These are phyloP conservation scores for Lepus europaeus DNA, from an alignment of 2,113 vertebrate genomes.

Conservation along the genomic window DNA sequence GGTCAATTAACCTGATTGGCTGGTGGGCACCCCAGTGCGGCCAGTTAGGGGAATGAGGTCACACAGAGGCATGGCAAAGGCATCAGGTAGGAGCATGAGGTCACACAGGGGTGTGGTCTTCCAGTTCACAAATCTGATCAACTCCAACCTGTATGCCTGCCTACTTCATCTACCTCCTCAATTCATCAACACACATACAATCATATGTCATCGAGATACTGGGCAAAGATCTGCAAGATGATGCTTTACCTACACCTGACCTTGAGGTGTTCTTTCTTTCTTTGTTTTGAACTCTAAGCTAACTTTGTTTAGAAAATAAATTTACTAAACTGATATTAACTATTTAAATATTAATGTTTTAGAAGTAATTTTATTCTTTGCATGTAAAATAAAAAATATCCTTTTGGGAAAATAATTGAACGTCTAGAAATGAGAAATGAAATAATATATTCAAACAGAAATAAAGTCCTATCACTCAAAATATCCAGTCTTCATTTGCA, in stretches of 20 bases:
- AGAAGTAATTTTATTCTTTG: background rate
- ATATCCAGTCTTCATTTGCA: background rate
- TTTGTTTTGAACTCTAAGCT: background rate
- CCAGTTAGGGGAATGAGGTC: no score
- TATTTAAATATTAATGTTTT: background rate
- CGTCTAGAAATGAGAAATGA: background rate
- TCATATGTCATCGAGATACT: background rate
- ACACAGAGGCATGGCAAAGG: no score
- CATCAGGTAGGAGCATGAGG: no score
- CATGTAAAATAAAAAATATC: background rate
- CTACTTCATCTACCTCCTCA: background rate
- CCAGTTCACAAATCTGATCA: no score
- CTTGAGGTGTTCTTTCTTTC: background rate
- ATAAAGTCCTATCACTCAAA: background rate
- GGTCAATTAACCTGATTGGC: no score
- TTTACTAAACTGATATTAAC: background rate
- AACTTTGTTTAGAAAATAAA: conserved; percentile 34
- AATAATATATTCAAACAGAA: background rate
- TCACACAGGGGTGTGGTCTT: no score
- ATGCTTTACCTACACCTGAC: background rate
- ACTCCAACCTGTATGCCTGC: no score
- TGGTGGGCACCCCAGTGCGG: no score
- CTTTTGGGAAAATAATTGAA: background rate
- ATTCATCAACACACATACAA: no score
- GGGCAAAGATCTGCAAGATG: fast-evolving